Evolutionary conservation across 2,797 vertebrate species (phyloP).

Genomic region (Rhabdophis nuchalis): DNA sequence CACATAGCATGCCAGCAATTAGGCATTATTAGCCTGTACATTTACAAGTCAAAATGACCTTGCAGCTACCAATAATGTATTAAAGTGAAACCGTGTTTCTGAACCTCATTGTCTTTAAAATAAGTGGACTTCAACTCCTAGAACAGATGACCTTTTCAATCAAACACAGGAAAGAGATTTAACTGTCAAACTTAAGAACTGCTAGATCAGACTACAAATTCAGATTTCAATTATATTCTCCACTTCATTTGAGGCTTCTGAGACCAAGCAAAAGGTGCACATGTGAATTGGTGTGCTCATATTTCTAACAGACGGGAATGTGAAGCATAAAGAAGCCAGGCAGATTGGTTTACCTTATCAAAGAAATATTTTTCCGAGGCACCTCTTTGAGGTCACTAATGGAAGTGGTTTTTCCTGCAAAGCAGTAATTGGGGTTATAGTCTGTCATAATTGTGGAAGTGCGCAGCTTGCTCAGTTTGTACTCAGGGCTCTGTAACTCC

Average conservation of each 20-base stretch:
- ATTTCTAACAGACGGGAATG: rapidly evolving
- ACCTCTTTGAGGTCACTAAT: conserved; percentile 98
- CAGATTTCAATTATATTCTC: conserved; percentile 3
- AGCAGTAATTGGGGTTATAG: conserved; percentile 99
- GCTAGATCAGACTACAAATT: background rate
- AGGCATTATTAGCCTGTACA: conserved; percentile 1
- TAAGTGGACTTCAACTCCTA: background rate
- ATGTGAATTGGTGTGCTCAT: background rate
- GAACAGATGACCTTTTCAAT: background rate
- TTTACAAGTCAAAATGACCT: background rate
- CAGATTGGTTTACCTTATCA: conserved; percentile 80
- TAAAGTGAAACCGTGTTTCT: conserved; percentile 18
- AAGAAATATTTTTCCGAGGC: conserved; percentile 91
- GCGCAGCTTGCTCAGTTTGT: conserved; percentile 94
- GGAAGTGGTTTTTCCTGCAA: conserved; percentile 93
- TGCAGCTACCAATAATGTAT: conserved; percentile 15
- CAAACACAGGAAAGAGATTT: conserved; percentile 17
- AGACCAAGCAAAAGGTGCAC: background rate
- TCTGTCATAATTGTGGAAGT: conserved; percentile 99
- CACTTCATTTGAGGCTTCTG: background rate
- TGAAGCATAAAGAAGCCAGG: background rate
- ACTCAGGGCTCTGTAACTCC: conserved; percentile 96
- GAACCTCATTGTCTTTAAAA: background rate
- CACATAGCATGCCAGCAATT: background rate
- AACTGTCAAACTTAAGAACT: background rate